Percentiles rank a stretch among this genome's conserved stretches.
Evolutionary conservation across 2,888 invertebrate genomes (phyloP).

Genomic region (Eupithecia inturbata): DNA sequence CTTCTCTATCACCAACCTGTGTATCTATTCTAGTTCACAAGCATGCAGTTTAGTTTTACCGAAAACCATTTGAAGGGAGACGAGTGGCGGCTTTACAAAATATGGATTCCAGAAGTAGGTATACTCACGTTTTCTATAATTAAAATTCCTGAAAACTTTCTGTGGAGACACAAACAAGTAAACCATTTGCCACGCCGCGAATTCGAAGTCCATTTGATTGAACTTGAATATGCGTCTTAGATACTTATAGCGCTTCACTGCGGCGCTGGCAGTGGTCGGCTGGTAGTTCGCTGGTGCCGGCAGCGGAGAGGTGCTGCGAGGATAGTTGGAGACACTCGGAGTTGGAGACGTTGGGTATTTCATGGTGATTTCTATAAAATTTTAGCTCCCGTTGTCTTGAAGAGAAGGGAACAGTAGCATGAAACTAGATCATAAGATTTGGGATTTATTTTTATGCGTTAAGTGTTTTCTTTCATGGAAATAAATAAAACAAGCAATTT

Average conservation of each 20-base stretch:
- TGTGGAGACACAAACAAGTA: constrained; percentile 97
- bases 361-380: constrained; percentile 63
- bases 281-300: constrained; percentile 88
- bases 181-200: constrained; percentile 99
- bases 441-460: background rate
- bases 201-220: constrained; percentile 99
- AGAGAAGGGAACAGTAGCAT: constrained; percentile 1
- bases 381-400: background rate
- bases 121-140: constrained; percentile 97
- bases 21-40: background rate
- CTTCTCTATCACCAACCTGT: background rate
- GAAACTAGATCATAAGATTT: background rate
- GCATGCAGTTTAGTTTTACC: background rate
- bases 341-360: constrained; percentile 86
- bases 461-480: background rate
- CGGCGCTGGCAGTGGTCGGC: constrained; percentile 89
- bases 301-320: constrained; percentile 86
- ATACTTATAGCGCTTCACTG: constrained; percentile 95
- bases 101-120: background rate
- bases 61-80: background rate
- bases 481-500: constrained; percentile 6
- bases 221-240: constrained; percentile 93
- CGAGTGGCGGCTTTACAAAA: background rate
- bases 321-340: constrained; percentile 72
- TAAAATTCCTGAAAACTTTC: constrained; percentile 98